Base-by-base conservation (phyloP, 2,888 invertebrate species). In the Cepaea hortensis region DNA sequence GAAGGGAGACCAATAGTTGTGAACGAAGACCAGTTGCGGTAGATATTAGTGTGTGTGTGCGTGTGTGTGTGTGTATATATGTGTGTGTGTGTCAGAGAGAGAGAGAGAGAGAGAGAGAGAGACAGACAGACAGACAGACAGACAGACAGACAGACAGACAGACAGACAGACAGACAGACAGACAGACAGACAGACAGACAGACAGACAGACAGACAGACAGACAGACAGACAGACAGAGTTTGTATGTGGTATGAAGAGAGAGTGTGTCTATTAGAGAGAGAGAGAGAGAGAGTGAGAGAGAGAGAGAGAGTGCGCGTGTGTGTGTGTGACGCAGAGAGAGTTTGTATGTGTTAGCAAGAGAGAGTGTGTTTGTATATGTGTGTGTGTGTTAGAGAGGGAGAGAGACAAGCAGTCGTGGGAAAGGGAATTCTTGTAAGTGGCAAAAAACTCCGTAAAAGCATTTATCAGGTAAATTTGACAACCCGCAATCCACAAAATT, bases 41-140 rank as follows among this genome's bases (percentile, higher is more conserved):
- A 35, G 35, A 35, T 35, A 35, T 1, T 35, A 35, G 35, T 35
- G 35, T 35, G 35, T 35, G 35, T 35, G 35, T 35, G 35, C 1
- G 35, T 35, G 35, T 35, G 35, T 35, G 35, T 35, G 35, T 35
- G 35, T 35, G 35, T 35, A 1, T 35, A 1, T 35, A 1, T 35
- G 35, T 35, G 35, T 35, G 35, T 35, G 35, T 35, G 35, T 35
- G 35, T 35, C 35, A 35, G 35, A 35, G 35, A 35, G 35, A 35
- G 35, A 35, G 35, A 35, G 35, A 35, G 35, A 75, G 75, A 75
- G 5, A 48, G 48, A 15, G 11, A 75, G 68, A 84, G 46, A 75
- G 46, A 75, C 46, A 84, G n/a, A 84, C 18, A 75, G 11, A 84
- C 46, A 75, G 75, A 48, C 18, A 73, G 35, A 84, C 79, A 48